Percentiles rank a stretch among this genome's conserved stretches.
Evolutionary conservation across 2,888 invertebrate genomes (phyloP).

Genomic region (Drosophila mimetica): DNA sequence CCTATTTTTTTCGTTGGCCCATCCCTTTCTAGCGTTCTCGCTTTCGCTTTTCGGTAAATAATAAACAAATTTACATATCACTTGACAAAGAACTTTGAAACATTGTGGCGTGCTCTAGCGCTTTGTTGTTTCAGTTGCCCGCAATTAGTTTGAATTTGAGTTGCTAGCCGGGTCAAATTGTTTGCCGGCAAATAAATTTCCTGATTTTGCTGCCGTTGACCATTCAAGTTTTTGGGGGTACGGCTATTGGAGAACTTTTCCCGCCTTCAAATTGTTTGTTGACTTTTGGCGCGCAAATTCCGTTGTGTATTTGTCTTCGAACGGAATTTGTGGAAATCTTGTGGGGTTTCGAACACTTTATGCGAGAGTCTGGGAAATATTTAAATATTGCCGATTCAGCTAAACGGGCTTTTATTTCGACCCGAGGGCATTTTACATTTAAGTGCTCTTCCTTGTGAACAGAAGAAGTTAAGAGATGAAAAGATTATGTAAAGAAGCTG

Average conservation of each 20-base stretch:
- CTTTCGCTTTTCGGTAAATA: constrained; percentile 47
- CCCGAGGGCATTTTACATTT: constrained; percentile 13
- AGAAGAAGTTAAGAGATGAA: background rate
- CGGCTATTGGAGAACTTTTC: constrained; percentile 11
- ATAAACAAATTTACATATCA: constrained; percentile 78
- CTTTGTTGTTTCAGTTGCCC: constrained; percentile 29
- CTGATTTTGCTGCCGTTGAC: constrained; percentile 35
- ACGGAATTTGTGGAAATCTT: constrained; percentile 39
- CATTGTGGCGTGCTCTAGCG: constrained; percentile 58
- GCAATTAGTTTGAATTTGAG: constrained; percentile 55
- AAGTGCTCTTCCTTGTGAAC: constrained; percentile 1
- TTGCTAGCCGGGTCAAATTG: constrained; percentile 29
- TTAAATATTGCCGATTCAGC: constrained; percentile 25
- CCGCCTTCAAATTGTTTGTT: constrained; percentile 44
- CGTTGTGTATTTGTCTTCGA: constrained; percentile 38
- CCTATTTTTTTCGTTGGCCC: constrained; percentile 21
- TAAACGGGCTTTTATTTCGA: constrained; percentile 1
- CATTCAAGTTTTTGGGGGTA: constrained; percentile 12
- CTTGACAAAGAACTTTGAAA: constrained; percentile 70
- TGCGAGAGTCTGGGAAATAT: constrained; percentile 7
- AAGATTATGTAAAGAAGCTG: background rate
- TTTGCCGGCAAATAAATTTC: constrained; percentile 40
- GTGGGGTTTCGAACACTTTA: constrained; percentile 16
- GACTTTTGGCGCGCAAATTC: constrained; percentile 48
- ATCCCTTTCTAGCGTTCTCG: constrained; percentile 42